Conservation (phyloP, 2,113 vertebrate genomes). For the Tragelaphus scriptus region DNA sequence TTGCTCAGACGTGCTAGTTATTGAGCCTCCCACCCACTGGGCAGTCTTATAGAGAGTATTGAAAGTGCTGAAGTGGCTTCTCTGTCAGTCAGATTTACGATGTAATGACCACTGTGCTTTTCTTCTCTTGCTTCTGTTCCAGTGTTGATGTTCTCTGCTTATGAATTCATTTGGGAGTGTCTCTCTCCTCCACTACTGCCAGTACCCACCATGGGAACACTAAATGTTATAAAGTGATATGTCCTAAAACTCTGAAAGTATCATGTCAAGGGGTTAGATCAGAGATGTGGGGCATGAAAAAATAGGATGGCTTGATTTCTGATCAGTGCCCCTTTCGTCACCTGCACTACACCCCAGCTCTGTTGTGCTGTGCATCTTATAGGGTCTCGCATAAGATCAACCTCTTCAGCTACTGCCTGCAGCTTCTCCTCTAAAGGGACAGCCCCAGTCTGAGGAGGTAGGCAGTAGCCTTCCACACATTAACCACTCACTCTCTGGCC, state of each 20-base stretch:
- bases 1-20: neutral
- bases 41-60: neutral
- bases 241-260: neutral
- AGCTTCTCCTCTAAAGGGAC: neutral
- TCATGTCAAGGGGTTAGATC: neutral
- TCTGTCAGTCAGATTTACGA: neutral
- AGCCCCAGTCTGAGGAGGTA: accelerated
- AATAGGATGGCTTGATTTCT: neutral
- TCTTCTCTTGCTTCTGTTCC: neutral
- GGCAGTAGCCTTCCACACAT: neutral
- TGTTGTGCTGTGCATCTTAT: neutral
- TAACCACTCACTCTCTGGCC: neutral
- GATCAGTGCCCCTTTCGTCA: neutral
- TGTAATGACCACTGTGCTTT: accelerated
- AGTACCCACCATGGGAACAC: neutral
- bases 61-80: neutral
- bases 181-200: neutral
- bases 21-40: accelerated
- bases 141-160: neutral
- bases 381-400: neutral
- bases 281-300: neutral
- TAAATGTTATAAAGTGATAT: neutral
- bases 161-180: neutral
- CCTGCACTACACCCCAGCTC: neutral
- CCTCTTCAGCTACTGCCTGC: neutral